Conservation (phyloP, 2,888 invertebrate species). For the Phortica okadai region DNA sequence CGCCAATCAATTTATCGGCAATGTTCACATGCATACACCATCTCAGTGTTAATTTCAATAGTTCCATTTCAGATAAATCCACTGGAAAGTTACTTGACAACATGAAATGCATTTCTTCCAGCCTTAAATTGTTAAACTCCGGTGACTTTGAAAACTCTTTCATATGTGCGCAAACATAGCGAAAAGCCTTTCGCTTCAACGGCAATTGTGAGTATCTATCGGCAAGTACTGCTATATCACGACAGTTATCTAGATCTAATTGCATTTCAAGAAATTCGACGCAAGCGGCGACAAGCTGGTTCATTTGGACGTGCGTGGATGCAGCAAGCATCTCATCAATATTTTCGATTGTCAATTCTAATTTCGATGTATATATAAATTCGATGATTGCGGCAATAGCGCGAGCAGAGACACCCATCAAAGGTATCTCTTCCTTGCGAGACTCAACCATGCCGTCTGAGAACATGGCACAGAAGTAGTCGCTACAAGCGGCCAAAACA, state of each 20-base stretch:
- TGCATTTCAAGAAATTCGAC: constrained; percentile 82
- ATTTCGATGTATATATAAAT: constrained; percentile 83
- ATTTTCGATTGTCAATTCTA: constrained; percentile 77
- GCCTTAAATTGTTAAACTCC: constrained; percentile 80
- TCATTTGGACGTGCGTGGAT: constrained; percentile 82
- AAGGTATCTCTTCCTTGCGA: constrained; percentile 80
- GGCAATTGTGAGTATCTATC: constrained; percentile 82
- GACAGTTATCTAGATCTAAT: constrained; percentile 83
- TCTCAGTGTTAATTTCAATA: constrained; percentile 47
- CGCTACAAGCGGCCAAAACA: constrained; percentile 84
- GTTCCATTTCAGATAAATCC: constrained; percentile 73
- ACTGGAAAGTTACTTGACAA: constrained; percentile 83
- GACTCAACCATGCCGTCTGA: constrained; percentile 83
- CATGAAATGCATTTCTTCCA: constrained; percentile 80
- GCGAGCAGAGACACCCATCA: constrained; percentile 82
- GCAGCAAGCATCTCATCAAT: constrained; percentile 83
- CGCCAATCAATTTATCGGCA: not conserved
- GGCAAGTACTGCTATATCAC: constrained; percentile 83
- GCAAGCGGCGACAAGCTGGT: constrained; percentile 82
- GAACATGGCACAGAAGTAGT: constrained; percentile 87
- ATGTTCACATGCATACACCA: not conserved
- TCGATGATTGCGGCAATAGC: constrained; percentile 82
- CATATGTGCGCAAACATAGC: constrained; percentile 82
- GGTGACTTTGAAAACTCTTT: constrained; percentile 80
- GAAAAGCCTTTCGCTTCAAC: constrained; percentile 80